Evolutionary conservation across 2,113 vertebrate genomes (phyloP).

Genomic region (Caranx ignobilis): DNA sequence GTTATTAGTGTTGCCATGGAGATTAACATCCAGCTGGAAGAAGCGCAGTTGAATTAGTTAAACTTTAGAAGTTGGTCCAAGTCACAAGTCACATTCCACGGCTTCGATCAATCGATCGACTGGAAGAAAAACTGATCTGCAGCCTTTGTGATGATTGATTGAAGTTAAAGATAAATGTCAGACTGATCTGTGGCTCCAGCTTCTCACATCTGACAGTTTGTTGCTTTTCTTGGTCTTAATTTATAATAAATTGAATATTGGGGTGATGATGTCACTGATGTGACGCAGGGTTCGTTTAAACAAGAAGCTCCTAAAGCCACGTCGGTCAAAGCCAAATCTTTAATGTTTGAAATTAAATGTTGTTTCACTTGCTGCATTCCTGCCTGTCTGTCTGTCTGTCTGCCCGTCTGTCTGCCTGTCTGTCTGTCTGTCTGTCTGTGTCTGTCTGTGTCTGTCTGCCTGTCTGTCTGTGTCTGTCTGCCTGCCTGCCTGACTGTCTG

Average conservation of each 20-base stretch:
- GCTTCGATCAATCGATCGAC: background rate
- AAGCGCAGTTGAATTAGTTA: background rate
- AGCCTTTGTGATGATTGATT: background rate
- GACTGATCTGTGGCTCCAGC: background rate
- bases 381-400: constrained; percentile 16
- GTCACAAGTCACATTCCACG: no score
- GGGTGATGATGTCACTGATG: background rate
- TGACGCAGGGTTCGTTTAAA: no score
- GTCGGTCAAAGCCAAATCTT: constrained; percentile 19
- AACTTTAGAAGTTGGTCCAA: no score
- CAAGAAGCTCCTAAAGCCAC: constrained; percentile 6
- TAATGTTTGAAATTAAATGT: constrained; percentile 28
- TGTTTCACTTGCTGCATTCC: constrained; percentile 38
- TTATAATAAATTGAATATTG: background rate
- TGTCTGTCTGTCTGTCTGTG: no score
- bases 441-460: no score
- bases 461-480: no score
- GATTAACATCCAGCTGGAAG: background rate
- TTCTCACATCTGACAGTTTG: background rate
- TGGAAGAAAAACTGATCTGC: background rate
- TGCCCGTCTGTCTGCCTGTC: no score
- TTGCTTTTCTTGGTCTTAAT: background rate
- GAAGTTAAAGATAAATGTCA: background rate
- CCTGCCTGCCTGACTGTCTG: no score
- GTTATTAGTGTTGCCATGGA: no score